Evolutionary conservation across 2,888 invertebrate genomes (phyloP), one percentile per base, ranked within the genome.

Genomic region (Dicyrtoma fusca): DNA sequence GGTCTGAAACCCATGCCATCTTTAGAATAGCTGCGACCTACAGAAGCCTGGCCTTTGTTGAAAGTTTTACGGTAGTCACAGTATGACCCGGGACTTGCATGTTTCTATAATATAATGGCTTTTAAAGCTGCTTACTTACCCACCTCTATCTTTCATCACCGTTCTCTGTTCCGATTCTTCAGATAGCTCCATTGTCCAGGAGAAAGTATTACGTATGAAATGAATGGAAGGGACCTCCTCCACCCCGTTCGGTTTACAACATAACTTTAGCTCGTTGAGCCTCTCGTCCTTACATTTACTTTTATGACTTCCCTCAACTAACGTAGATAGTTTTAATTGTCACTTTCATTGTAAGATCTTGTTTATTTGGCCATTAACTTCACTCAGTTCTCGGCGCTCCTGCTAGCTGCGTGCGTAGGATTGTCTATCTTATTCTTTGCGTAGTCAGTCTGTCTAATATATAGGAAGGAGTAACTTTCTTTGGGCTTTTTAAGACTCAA

Each of bases 351-450:
- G 53, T 66, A 14, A 34, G 66, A 66, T 53, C 53, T 66, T 66
- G 66, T 66, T 66, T 66, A 66, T 66, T 66, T 55, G 19, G 13
- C 66, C 66, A 53, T 53, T 42, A 55, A 63, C 62, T 63, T 57
- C n/a, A n/a, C n/a, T n/a, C n/a, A n/a, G n/a, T n/a, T n/a, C n/a
- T n/a, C n/a, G n/a, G n/a, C n/a, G n/a, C n/a, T n/a, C n/a, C n/a
- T n/a, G n/a, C n/a, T n/a, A n/a, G n/a, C n/a, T n/a, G 17, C 14
- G 44, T 53, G 19, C 1, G n/a, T 2, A 53, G 19, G 53, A 10
- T 3, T n/a, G n/a, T 10, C 17, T 53, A n/a, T 53, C 21, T 17
- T 11, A 10, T 17, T 4, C 5, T 17, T 49, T 3, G 49, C 11
- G 17, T 17, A 49, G 4, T 49, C 4, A n/a, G n/a, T n/a, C n/a